A percentile compares a stretch with the other conserved stretches of the same genome.
These are phyloP conservation scores for Epinephelus cyanopodus DNA, from an alignment of 2,113 vertebrate genomes.

Conservation along the genomic window DNA sequence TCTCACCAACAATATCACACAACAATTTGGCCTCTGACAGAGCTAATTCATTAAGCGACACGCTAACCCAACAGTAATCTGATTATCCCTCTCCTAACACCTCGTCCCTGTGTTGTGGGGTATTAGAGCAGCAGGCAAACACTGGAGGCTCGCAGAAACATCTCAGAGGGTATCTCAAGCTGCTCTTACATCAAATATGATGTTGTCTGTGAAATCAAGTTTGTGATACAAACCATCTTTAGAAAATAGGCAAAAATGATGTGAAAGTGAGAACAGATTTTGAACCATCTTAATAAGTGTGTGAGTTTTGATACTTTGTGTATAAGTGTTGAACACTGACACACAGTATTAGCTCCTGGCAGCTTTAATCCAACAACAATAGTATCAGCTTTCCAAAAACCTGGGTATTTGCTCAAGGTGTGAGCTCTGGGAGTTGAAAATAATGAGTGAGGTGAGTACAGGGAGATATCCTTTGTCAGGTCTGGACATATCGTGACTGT, in stretches of 20 bases:
- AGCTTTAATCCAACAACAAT: not conserved
- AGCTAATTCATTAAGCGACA: conserved; percentile 57
- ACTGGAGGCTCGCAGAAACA: not conserved
- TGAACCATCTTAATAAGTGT: not conserved
- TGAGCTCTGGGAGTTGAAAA: conserved; percentile 9
- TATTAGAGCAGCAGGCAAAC: conserved; percentile 13
- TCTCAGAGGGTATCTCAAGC: too few species aligned
- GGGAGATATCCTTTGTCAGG: not conserved
- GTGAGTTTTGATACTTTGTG: not conserved
- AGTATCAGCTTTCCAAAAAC: not conserved
- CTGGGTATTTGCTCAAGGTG: not conserved
- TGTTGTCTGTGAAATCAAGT: not conserved
- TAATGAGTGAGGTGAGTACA: conserved; percentile 1
- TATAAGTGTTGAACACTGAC: not conserved
- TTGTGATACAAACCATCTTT: not conserved
- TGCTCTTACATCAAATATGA: not conserved
- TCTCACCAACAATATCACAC: conserved; percentile 48
- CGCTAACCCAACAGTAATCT: conserved; percentile 58
- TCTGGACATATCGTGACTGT: conserved; percentile 57
- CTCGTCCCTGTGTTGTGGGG: conserved; percentile 24
- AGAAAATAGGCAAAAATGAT: not conserved
- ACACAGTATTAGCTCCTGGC: not conserved
- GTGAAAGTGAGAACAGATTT: not conserved
- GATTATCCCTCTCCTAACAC: conserved; percentile 57
- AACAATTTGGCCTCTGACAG: conserved; percentile 52